Evolutionary conservation across 2,888 invertebrate species (phyloP), one percentile per base, ranked within the genome.

Genomic region (Drosophila subquinaria): DNA sequence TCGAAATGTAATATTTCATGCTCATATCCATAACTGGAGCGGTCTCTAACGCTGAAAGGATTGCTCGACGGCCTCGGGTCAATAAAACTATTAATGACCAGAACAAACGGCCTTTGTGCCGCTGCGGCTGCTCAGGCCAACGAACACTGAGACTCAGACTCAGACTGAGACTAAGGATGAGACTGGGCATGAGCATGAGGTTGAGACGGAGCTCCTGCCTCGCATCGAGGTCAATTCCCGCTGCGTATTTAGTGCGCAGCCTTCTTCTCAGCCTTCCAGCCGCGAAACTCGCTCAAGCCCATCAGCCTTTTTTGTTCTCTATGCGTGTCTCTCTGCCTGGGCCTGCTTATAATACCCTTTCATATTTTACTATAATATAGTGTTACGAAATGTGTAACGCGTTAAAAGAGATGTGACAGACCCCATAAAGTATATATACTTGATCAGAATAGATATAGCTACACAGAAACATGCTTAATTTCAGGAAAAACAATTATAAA

Each of bases 61-160:
- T 77, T 86, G 61, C 40, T 23, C 51, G 4, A 9, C 57, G 36
- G 27, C 40, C 38, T 45, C 17, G 30, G 56, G 52, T 45, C 81
- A 80, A 90, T 91, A 90, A 91, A 90, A 90, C 83, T 79, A 87
- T 89, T 87, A 91, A 91, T 89, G 89, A 84, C 83, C 89, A 90
- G 84, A 88, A 82, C 84, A 89, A 90, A 90, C 85, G 69, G 73
- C 56, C 81, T 81, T 89, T 88, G 74, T 82, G 75, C 57, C 67
- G 65, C 76, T 71, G 74, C 66, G 63, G 72, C 72, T 62, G 65
- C 57, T 64, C 42, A 56, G 59, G 40, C 61, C 52, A 70, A 20
- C 35, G 3, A 35, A 17, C 17, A 50, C 33, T 30, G 48, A n/a
- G 27, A 23, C 23, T 23, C 23, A 23, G 23, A 50, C 33, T 30